Evolutionary conservation across 2,888 invertebrate species (phyloP).

Genomic region (Xestia c-nigrum): DNA sequence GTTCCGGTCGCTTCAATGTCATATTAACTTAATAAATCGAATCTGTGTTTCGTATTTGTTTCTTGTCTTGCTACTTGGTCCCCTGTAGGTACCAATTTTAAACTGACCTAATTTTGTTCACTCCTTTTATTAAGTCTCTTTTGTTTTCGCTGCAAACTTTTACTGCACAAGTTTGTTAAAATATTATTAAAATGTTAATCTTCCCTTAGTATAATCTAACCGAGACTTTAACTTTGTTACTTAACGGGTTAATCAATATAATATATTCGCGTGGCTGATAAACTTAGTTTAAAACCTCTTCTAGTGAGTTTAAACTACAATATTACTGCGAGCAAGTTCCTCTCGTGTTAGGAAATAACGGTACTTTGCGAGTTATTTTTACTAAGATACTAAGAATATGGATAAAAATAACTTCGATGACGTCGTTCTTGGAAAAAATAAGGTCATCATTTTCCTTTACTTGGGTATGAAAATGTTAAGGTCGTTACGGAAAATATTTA

Average conservation of each 20-base stretch:
- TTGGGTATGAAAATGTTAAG: not conserved
- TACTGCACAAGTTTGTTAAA: slow-evolving; percentile 18
- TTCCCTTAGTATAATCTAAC: slow-evolving; percentile 29
- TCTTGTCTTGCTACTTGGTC: no score
- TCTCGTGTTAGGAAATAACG: slow-evolving; percentile 10
- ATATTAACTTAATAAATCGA: no score
- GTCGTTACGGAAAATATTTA: not conserved
- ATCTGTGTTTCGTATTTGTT: no score
- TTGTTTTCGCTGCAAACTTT: slow-evolving; percentile 16
- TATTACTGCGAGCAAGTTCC: slow-evolving; percentile 40
- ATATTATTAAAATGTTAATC: slow-evolving; percentile 40
- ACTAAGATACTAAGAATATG: not conserved
- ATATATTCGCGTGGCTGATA: slow-evolving; percentile 48
- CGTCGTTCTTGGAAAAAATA: not conserved
- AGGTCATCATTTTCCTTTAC: not conserved
- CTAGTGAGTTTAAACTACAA: slow-evolving; percentile 48
- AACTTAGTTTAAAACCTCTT: slow-evolving; percentile 57
- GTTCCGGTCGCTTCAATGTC: no score
- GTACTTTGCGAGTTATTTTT: slow-evolving; percentile 1
- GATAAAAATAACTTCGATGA: slow-evolving; percentile 1
- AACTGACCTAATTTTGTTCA: slow-evolving; percentile 3
- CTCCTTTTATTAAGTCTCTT: slow-evolving; percentile 9
- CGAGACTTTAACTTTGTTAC: slow-evolving; percentile 24
- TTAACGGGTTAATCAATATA: slow-evolving; percentile 43
- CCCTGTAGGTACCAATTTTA: not conserved